Conservation (phyloP, 2,113 vertebrate species). For the Strix uralensis region DNA sequence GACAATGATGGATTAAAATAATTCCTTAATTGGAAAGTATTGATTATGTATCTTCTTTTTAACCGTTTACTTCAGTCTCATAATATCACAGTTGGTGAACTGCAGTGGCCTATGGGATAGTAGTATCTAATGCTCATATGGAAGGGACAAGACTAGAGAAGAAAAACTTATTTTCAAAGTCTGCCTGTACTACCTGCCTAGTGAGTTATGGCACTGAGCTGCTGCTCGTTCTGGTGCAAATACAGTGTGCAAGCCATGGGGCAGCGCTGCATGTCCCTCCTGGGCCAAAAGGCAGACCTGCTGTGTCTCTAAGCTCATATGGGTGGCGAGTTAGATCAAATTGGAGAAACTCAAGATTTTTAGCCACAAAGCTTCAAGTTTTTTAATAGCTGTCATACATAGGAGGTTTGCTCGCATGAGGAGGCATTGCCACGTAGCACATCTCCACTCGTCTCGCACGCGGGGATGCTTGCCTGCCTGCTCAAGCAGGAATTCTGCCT, state of each 20-base stretch:
- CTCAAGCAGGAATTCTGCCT: background rate
- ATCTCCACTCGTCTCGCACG: background rate
- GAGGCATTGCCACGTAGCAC: rapidly evolving
- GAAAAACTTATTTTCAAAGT: background rate
- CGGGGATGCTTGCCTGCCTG: background rate
- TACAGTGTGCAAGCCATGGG: rapidly evolving
- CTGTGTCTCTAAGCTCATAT: background rate
- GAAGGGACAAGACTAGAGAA: background rate
- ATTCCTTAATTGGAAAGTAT: background rate
- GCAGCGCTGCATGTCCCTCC: background rate
- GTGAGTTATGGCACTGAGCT: background rate
- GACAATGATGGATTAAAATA: background rate
- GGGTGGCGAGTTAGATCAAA: background rate
- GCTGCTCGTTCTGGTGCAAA: background rate
- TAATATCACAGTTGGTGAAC: background rate
- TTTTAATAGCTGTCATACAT: background rate
- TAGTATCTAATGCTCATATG: background rate
- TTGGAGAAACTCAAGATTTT: background rate
- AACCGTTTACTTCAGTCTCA: background rate
- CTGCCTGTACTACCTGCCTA: too few species aligned
- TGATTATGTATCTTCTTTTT: background rate
- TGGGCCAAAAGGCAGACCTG: background rate
- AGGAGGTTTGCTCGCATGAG: background rate
- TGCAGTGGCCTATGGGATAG: background rate
- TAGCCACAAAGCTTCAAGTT: rapidly evolving